These are phyloP conservation scores for Tragelaphus imberbis DNA, from an alignment of 2,113 vertebrate species.

Conservation along the genomic window DNA sequence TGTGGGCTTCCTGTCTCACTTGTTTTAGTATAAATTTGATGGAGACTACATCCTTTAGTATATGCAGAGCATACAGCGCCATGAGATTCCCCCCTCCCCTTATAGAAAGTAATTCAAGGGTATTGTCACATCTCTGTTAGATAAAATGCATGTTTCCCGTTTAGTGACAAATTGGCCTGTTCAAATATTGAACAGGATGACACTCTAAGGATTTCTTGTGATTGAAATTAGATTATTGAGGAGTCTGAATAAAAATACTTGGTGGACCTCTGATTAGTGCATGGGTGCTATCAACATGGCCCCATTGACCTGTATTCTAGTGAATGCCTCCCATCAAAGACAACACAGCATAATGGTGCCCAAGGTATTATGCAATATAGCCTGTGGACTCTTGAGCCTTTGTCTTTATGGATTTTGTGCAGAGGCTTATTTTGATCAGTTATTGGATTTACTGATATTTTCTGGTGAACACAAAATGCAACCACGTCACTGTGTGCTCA, in stretches of 20 bases:
- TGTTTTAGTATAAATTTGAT: slow-evolving; percentile 45
- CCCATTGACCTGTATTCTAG: not conserved
- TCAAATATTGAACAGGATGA: slow-evolving; percentile 12
- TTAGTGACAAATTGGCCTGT: not conserved
- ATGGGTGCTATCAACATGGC: not conserved
- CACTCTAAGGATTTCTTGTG: not conserved
- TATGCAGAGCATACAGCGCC: not conserved
- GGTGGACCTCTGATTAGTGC: not conserved
- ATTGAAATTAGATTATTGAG: slow-evolving; percentile 16
- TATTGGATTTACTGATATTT: not conserved
- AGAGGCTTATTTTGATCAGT: not conserved
- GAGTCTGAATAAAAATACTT: not conserved
- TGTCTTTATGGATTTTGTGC: not conserved
- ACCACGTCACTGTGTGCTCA: not conserved
- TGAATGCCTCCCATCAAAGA: not conserved
- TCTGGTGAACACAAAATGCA: not conserved
- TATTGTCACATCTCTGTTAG: not conserved
- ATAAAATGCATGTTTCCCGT: not conserved
- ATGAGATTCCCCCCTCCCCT: not conserved
- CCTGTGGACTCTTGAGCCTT: not conserved
- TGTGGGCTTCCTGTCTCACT: not conserved
- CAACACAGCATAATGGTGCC: not conserved
- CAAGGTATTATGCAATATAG: not conserved
- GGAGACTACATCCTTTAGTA: not conserved
- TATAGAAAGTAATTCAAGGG: not conserved